Evolutionary conservation across 2,888 invertebrate species (phyloP), one percentile per base, ranked within the genome.

Genomic region (Ormyrus nitidulus): DNA sequence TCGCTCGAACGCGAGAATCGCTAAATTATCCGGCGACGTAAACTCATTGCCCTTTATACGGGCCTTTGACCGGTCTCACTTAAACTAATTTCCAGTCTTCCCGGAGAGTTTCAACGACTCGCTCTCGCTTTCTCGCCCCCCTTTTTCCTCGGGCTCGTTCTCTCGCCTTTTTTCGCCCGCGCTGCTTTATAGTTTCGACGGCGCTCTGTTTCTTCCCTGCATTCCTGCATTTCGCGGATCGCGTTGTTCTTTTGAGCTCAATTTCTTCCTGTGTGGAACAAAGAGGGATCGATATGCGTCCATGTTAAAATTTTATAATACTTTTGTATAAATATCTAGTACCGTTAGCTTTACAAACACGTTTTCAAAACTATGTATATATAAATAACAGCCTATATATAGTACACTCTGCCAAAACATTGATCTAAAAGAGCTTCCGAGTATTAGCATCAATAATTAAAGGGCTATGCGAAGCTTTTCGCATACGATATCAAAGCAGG

Each of bases 1-100:
- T 34, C 44, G 34, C 71, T 71, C n/a, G 51, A 64, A 65, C 71
- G 77, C 58, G 59, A 13, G 77, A 78, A 78, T 78, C 61, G 59
- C 66, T 71, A 72, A 78, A 78, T 78, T 78, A 78, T 78, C 77
- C 77, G 71, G 59, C 53, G 59, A 66, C 72, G 66, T 66, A 66
- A 72, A 72, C 72, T 66, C 66, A 61, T 69, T 34, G 66, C 49
- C 69, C 70, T 70, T 70, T 70, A 70, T 48, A 70, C 59, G 49
- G 59, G 11, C 66, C 66, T 66, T 66, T 51, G 65, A 53, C 13
- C 4, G 10, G 6, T 54, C n/a, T 34, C 78, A 81, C 82, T 82
- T 82, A 74, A 83, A 81, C 82, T 82, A 82, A 83, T 82, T 82
- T 80, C 69, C 79, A 74, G 70, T 82, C 75, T 75, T 77, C 81